Base-by-base conservation (phyloP, 1,140 invertebrate species). In the Drosophila athabasca region DNA sequence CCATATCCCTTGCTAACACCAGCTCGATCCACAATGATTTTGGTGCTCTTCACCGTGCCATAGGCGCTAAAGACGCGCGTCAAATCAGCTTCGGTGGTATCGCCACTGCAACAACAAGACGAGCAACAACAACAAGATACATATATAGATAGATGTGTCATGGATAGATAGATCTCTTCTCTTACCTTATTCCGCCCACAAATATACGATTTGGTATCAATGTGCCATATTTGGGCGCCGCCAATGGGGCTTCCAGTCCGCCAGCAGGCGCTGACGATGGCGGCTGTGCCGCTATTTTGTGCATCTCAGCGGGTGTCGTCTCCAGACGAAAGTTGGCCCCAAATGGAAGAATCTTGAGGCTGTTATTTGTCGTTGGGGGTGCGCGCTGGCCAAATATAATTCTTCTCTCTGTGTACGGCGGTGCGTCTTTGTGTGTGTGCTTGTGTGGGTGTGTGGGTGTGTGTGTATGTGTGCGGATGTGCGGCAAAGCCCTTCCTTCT, bases 1-100 rank as follows among this genome's bases (percentile, higher is more conserved):
- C 97, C 97, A 83, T 98, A 98, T 49, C 98, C 98, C 93, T 98
- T 98, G 41, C 97, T 98, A 1, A 98, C 96, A 3, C 97, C 97
- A 70, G 97, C 97, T 78, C 97, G 93, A 92, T 99, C 98, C 77
- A 96, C 95, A 79, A 99, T 98, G 70, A 99, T 98, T 93, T 99
- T 98, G 29, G 97, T 97, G 35, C 96, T 97, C 84, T 96, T 98
- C 2, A 99, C 97, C 50, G 96, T 96, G 11, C 98, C 97, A 92
- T 97, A 98, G 31, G 94, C 93, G 46, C 95, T 96, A 92, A 97
- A 97, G 39, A 97, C 94, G 82, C 96, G 95, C 91, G 95, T 94
- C 67, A 97, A 91, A 91, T 97, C 96, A 43, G 95, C 94, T 92
- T 97, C 96, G 49, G 96, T 97, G 44, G 96, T 97, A 62, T 94